Conservation (phyloP, 2,888 invertebrate species). For the Coleophora deauratella region DNA sequence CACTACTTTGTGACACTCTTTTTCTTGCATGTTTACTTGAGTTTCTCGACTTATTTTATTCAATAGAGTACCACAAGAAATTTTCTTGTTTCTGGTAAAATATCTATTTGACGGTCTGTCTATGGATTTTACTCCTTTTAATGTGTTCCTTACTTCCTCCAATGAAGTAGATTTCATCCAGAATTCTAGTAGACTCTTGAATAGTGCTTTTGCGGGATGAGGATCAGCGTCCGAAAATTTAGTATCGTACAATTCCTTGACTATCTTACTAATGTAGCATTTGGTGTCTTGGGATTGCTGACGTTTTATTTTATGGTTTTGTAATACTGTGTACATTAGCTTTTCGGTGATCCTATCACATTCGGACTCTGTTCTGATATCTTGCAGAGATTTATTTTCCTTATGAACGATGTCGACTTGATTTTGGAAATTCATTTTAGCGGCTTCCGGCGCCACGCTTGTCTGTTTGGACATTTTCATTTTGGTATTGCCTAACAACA, state of each 20-base stretch:
- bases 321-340: slow-evolving; percentile 38
- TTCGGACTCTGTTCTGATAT: slow-evolving; percentile 28
- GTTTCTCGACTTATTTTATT: slow-evolving; percentile 6
- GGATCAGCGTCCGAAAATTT: slow-evolving; percentile 25
- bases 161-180: slow-evolving; percentile 44
- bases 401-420: slow-evolving; percentile 24
- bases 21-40: too few species aligned
- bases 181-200: slow-evolving; percentile 47
- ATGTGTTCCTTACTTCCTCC: slow-evolving; percentile 26
- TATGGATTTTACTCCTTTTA: slow-evolving; percentile 31
- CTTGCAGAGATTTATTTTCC: slow-evolving; percentile 29
- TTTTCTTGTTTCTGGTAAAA: slow-evolving; percentile 40
- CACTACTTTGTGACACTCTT: too few species aligned
- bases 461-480: slow-evolving; percentile 16
- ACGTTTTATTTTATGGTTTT: slow-evolving; percentile 21
- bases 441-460: slow-evolving; percentile 3
- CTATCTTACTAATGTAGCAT: slow-evolving; percentile 35
- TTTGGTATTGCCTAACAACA: slow-evolving; percentile 38
- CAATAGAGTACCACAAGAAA: slow-evolving; percentile 28
- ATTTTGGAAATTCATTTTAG: slow-evolving; percentile 22
- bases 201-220: slow-evolving; percentile 45
- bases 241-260: slow-evolving; percentile 42
- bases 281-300: slow-evolving; percentile 20
- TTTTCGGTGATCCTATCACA: slow-evolving; percentile 43
- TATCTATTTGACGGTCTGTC: slow-evolving; percentile 35